Conservation (phyloP, 1,140 invertebrate species). For the Trigoniulus corallinus region DNA sequence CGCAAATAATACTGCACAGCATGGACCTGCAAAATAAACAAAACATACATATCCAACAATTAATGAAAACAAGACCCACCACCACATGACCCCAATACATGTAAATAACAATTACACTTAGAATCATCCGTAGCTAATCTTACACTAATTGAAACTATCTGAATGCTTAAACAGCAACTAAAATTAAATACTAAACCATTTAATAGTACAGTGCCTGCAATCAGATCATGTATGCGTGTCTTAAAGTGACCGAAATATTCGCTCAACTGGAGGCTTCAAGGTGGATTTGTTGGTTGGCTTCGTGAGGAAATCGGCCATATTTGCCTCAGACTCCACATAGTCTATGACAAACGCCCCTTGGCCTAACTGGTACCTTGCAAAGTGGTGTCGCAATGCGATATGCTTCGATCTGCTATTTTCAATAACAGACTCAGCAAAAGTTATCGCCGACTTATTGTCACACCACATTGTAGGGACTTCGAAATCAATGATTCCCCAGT, state of each 20-base stretch:
- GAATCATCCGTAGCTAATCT: neutral
- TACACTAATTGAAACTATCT: neutral
- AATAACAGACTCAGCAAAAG: neutral
- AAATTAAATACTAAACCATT: neutral
- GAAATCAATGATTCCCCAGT: neutral
- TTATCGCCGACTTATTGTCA: neutral
- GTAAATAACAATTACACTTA: neutral
- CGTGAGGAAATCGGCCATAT: neutral
- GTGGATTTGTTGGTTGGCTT: neutral
- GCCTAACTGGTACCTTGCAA: neutral
- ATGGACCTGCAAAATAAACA: neutral
- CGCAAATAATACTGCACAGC: neutral
- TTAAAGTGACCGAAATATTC: neutral
- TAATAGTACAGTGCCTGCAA: neutral
- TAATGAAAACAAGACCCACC: constrained; percentile 1
- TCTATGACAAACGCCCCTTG: neutral
- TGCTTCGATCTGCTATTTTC: constrained; percentile 1
- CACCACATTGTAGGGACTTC: constrained; percentile 1
- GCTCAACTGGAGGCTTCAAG: neutral
- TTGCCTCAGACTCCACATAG: neutral
- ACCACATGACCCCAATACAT: neutral
- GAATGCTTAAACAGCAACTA: neutral
- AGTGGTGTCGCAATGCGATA: neutral
- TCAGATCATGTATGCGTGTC: neutral
- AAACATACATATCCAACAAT: neutral